phyloP scores from a whole-genome alignment of 2,888 invertebrate species.

The Acrocyrtus sp. region DNA sequence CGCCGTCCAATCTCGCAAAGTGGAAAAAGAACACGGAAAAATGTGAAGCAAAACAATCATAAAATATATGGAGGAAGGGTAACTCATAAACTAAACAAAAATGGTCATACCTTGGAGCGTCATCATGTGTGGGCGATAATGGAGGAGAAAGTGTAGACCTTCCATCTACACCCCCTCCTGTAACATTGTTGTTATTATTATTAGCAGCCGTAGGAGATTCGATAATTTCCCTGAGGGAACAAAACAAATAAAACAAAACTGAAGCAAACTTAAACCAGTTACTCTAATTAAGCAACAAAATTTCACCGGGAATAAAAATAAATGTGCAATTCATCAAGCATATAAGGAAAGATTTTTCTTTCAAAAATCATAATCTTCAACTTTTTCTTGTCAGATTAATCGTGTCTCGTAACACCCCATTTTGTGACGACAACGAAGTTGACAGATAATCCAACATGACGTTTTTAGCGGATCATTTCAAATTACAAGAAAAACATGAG shows the following conservation, averaged over 20 bases:
- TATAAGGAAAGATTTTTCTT: too few species aligned
- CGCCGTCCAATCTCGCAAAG: not conserved
- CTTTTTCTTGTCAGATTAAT: too few species aligned
- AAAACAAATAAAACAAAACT: conserved; percentile 19
- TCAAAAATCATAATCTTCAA: too few species aligned
- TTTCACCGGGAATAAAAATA: too few species aligned
- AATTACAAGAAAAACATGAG: too few species aligned
- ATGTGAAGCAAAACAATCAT: conserved; percentile 4
- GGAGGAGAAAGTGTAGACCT: conserved; percentile 59
- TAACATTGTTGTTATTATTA: conserved; percentile 28
- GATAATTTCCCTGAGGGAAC: conserved; percentile 34
- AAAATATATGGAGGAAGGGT: conserved; percentile 3
- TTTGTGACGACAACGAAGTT: too few species aligned
- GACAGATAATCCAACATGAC: too few species aligned
- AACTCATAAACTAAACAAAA: not conserved
- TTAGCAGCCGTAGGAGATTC: conserved; percentile 50
- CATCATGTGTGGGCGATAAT: conserved; percentile 60
- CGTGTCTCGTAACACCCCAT: too few species aligned
- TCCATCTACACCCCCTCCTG: conserved; percentile 50
- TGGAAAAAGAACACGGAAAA: not conserved
- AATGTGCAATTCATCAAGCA: too few species aligned
- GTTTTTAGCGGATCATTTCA: too few species aligned
- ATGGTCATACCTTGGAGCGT: conserved; percentile 55
- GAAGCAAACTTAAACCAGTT: conserved; percentile 22
- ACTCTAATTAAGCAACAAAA: conserved; percentile 1